Evolutionary conservation across 2,888 invertebrate species (phyloP), one percentile per base, ranked within the genome.

Genomic region (Dexiosoma caninum): DNA sequence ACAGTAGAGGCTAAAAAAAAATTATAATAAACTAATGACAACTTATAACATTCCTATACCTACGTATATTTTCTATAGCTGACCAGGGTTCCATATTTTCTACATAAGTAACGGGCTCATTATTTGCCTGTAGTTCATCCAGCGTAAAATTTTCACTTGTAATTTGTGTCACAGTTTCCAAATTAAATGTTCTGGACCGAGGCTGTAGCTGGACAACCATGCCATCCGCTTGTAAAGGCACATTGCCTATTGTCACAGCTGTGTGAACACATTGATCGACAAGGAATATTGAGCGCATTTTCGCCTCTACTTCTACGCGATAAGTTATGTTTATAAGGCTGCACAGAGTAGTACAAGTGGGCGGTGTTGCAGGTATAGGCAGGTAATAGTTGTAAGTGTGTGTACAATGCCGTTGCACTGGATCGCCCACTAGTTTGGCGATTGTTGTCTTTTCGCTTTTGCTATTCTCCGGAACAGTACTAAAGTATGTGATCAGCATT

Each of bases 201-300:
- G 78, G 84, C 8, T 84, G 84, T 2, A 85, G 84, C 9, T 84
- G 83, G 16, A 84, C 76, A 23, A 83, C 75, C 16, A 83, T 66
- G 0, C 80, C 81, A 12, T 46, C 55, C 16, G 59, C 64, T 16
- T 77, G 53, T 1, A 88, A 74, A 0, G 90, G 90, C 1, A 90
- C 85, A 81, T 87, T 89, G 9, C 90, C 90, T 49, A 91, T 88
- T 9, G 88, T 88, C 0, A 90, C 83, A 0, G 90, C 89, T 44
- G 87, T 83, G 0, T 82, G 83, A 0, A 87, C 78, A 0, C 81
- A 64, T 9, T 86, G 85, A 81, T 87, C 86, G 1, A 77, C 42
- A 81, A 88, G 88, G 42, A 85, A 82, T 6, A 77, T 12, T 7
- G 87, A 86, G 19, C 85, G 84, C 19, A 88, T 83, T 76, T 85